These are phyloP conservation scores for Eretmocerus hayati DNA, from an alignment of 2,888 invertebrate species.

Conservation along the genomic window DNA sequence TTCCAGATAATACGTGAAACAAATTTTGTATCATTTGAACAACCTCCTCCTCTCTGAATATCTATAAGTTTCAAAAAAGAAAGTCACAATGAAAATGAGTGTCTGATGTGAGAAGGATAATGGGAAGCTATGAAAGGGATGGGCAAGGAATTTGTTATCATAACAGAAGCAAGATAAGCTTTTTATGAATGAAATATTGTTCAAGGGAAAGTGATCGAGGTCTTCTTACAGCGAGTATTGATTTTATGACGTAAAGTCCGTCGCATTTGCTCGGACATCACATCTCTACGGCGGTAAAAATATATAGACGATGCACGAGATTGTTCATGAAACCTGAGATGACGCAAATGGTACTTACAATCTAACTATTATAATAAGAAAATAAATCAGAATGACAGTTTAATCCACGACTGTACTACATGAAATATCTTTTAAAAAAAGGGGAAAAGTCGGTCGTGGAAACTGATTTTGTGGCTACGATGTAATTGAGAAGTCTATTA, in stretches of 20 bases:
- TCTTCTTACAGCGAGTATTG: constrained; percentile 25
- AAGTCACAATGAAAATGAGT: constrained; percentile 4
- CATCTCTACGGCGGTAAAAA: background rate
- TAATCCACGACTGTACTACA: too few species aligned
- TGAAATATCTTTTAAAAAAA: too few species aligned
- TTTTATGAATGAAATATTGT: too few species aligned
- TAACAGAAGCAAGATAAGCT: too few species aligned
- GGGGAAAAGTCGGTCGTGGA: too few species aligned
- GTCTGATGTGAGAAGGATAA: background rate
- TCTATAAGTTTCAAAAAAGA: constrained; percentile 14
- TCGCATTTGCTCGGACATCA: constrained; percentile 8
- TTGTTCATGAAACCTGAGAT: too few species aligned
- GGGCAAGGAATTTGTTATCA: background rate
- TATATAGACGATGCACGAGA: too few species aligned
- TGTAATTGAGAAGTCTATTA: too few species aligned
- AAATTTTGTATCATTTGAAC: constrained; percentile 4
- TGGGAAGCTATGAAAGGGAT: background rate
- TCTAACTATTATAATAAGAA: too few species aligned
- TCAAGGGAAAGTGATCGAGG: constrained; percentile 4
- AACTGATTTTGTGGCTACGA: too few species aligned
- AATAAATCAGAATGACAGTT: too few species aligned
- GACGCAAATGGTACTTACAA: too few species aligned
- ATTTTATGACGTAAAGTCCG: constrained; percentile 26
- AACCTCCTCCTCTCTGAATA: constrained; percentile 8
- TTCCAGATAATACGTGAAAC: background rate